A percentile compares a stretch with the other conserved stretches of the same genome.
phyloP scores from a whole-genome alignment of 2,888 invertebrate species.

The Habroteleia sp. region DNA sequence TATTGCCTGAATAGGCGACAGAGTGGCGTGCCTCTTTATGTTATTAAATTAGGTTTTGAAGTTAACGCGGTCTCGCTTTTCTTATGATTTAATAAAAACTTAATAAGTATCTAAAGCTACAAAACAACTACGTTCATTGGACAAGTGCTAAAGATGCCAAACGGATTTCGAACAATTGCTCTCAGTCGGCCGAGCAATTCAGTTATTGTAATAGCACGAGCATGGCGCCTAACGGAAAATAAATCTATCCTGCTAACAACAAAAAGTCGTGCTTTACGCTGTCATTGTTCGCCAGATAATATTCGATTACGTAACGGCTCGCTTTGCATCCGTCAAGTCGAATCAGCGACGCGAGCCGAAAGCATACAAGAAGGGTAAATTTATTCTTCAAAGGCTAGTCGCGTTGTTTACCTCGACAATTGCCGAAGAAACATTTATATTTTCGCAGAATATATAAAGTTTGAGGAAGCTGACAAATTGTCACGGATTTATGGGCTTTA shows the following conservation, averaged over 20 bases:
- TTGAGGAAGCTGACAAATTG: slow-evolving; percentile 38
- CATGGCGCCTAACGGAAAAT: slow-evolving; percentile 10
- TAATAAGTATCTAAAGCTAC: too few species aligned
- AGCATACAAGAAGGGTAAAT: not conserved
- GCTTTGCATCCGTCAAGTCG: not conserved
- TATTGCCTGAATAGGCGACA: too few species aligned
- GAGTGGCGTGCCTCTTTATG: too few species aligned
- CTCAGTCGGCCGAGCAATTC: slow-evolving; percentile 31
- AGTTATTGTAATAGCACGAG: slow-evolving; percentile 15
- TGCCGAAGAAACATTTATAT: slow-evolving; percentile 29
- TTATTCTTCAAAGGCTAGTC: not conserved
- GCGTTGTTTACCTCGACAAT: not conserved
- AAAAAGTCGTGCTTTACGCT: slow-evolving; percentile 7
- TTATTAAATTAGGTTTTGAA: too few species aligned
- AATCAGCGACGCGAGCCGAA: not conserved
- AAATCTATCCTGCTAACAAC: slow-evolving; percentile 1
- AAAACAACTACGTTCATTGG: too few species aligned
- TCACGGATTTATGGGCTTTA: slow-evolving; percentile 16
- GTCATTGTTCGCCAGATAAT: slow-evolving; percentile 12
- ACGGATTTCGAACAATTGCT: slow-evolving; percentile 5
- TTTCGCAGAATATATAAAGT: slow-evolving; percentile 32
- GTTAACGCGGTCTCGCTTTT: too few species aligned
- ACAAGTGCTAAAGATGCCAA: too few species aligned
- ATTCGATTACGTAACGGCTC: slow-evolving; percentile 21
- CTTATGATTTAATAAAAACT: too few species aligned